A percentile compares a stretch with the other conserved stretches of the same genome.
Conservation (phyloP, 2,113 vertebrate species). For the Dicaeum eximium region DNA sequence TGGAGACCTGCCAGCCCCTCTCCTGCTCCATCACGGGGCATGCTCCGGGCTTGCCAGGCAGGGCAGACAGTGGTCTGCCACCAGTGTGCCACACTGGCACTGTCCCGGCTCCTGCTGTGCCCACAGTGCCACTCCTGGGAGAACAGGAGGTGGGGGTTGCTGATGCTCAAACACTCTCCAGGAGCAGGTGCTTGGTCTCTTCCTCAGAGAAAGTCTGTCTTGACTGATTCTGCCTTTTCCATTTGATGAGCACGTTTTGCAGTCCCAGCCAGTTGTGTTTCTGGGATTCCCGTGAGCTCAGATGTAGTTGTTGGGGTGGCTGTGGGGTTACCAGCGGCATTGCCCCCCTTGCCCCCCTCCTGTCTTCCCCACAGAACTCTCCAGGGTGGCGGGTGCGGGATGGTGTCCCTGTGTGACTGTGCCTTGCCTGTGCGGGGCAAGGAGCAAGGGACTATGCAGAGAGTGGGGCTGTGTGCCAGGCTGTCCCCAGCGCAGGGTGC, state of each 20-base stretch:
- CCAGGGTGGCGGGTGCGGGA: accelerated
- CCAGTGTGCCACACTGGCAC: accelerated
- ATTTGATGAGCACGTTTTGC: neutral
- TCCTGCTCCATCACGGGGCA: neutral
- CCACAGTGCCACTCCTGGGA: accelerated
- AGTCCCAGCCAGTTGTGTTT: neutral
- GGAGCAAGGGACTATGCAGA: accelerated
- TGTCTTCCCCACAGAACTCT: accelerated
- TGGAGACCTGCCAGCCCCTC: neutral
- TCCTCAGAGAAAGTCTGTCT: neutral
- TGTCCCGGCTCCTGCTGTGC: neutral
- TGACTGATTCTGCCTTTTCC: neutral
- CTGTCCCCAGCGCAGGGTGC: neutral
- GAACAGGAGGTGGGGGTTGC: neutral
- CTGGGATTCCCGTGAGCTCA: neutral
- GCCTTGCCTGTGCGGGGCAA: neutral
- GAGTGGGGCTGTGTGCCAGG: accelerated
- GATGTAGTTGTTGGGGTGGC: neutral
- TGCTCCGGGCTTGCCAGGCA: neutral
- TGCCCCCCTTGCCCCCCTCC: neutral
- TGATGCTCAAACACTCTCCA: accelerated
- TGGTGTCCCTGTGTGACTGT: neutral
- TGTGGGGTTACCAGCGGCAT: accelerated
- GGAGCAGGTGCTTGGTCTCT: neutral
- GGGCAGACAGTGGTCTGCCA: neutral